A percentile compares a stretch with the other conserved stretches of the same genome.
phyloP scores from a whole-genome alignment of 2,797 vertebrate genomes.

The Tarsius wallacei region DNA sequence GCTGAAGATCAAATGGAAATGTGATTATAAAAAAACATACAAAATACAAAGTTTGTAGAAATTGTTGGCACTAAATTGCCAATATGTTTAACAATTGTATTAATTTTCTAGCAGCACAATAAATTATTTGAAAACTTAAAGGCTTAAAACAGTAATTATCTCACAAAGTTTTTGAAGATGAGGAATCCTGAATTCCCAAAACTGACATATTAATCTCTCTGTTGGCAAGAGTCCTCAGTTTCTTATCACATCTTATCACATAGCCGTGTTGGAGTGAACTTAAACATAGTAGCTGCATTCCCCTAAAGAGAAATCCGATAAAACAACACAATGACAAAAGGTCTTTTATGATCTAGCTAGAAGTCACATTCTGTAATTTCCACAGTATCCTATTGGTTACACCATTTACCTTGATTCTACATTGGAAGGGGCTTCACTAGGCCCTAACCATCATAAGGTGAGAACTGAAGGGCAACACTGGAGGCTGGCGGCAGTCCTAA shows the following conservation, averaged over 20 bases:
- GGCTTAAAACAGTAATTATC: background rate
- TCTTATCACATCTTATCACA: background rate
- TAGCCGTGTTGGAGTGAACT: background rate
- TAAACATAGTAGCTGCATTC: background rate
- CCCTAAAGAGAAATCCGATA: background rate
- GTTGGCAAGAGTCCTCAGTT: background rate
- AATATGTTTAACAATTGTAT: background rate
- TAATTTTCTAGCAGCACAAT: background rate
- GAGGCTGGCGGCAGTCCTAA: background rate
- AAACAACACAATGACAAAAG: background rate
- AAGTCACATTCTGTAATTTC: background rate
- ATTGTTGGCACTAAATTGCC: background rate
- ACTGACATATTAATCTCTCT: background rate
- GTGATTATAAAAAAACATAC: background rate
- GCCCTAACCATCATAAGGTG: fast-evolving
- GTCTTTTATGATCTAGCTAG: background rate
- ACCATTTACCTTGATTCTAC: background rate
- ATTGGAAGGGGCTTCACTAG: background rate
- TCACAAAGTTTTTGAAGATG: background rate
- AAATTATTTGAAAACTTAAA: background rate
- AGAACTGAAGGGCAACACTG: background rate
- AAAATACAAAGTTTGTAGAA: background rate
- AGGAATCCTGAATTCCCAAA: background rate
- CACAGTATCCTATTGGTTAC: background rate
- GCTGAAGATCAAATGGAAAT: background rate